Evolutionary conservation across 1,140 invertebrate species (phyloP).

Genomic region (Heliconius congener): DNA sequence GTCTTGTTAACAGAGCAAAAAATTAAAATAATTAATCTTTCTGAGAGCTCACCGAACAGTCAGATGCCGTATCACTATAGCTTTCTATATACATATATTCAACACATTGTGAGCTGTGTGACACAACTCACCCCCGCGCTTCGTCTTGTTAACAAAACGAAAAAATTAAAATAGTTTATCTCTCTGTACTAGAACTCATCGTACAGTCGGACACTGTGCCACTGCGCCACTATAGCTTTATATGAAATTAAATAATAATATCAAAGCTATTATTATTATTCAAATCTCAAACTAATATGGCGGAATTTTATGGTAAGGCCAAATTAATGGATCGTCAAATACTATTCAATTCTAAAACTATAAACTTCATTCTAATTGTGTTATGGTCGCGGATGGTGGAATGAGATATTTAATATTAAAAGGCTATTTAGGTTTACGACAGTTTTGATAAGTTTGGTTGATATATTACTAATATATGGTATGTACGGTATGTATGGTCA

Average conservation of each 20-base stretch:
- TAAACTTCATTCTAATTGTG: slow-evolving; percentile 10
- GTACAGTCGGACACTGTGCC: too few species aligned
- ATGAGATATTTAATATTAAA: slow-evolving; percentile 18
- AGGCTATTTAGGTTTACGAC: slow-evolving; percentile 11
- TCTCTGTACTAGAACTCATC: background rate
- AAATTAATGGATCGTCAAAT: background rate
- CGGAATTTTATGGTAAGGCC: background rate
- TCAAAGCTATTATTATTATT: background rate
- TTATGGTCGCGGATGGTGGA: background rate
- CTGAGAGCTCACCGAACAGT: background rate
- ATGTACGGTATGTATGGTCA: background rate
- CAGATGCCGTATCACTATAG: background rate
- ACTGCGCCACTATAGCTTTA: background rate
- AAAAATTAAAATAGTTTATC: background rate
- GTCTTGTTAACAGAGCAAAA: too few species aligned
- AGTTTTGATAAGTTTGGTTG: background rate
- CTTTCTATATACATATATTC: background rate
- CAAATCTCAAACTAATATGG: background rate
- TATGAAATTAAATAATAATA: background rate
- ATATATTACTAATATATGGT: background rate
- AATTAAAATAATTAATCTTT: background rate
- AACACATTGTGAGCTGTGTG: too few species aligned
- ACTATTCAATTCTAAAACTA: slow-evolving; percentile 16
- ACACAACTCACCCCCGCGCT: too few species aligned
- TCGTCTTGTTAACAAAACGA: too few species aligned